Evolutionary conservation across 2,113 vertebrate genomes (phyloP), one percentile per base, ranked within the genome.

Genomic region (Carlito syrichta): DNA sequence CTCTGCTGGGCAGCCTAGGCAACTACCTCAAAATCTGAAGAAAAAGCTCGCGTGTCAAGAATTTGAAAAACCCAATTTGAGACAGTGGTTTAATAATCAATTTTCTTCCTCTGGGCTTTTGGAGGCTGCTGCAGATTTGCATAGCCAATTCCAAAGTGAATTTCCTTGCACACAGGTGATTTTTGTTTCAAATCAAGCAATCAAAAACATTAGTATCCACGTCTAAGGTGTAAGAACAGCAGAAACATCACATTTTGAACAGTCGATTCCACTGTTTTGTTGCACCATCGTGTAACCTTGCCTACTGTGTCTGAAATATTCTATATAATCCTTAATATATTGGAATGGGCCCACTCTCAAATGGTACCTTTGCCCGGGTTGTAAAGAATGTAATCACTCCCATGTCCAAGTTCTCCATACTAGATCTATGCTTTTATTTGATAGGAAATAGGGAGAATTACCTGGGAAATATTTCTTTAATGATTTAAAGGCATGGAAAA

Each of bases 1-100:
- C 97, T 94, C 98, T 97, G 78, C 93, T 96, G 98, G 97, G 19
- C 27, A 82, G 52, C 17, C 2, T 3, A 32, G 78, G 50, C 50
- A 69, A 63, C 19, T 20, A 23, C 52, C 22, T 84, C 50, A 38
- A 54, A 76, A 40, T n/a, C 14, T 2, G 58, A 68, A 83, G 60
- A 77, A 56, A 87, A 32, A 0, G n/a, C 56, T 83, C 17, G 22
- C 14, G 32, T 38, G 19, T 7, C 20, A 58, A 56, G 32, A 83
- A n/a, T 94, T 66, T 82, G 58, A 22, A 86, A 93, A 82, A 54
- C 0, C 22, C 12, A 48, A 0, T 5, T 35, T 20, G 5, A 90
- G 20, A 86, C 6, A 19, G 3, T 22, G 27, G 13, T 52, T 86
- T 40, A 38, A 56, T 45, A 8, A 14, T 9, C 5, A 1, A 1